Conservation (phyloP, 2,113 vertebrate species). For the Axis porcinus region DNA sequence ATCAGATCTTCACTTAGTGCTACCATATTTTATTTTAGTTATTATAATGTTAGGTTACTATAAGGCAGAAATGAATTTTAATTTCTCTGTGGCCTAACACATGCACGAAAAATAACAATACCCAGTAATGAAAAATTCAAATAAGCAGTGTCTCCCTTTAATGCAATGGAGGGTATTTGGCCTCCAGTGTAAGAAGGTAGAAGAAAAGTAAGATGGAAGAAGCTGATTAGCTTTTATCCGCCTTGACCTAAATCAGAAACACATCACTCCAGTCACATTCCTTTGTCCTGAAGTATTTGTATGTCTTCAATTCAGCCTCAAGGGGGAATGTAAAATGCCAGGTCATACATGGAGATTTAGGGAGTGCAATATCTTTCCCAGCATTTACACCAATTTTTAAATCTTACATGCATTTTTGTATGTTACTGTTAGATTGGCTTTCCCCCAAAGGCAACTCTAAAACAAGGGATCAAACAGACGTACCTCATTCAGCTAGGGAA, state of each 20-base stretch:
- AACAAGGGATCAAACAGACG: not conserved
- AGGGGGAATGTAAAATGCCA: not conserved
- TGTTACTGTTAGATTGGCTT: not conserved
- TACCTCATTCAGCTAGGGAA: not conserved
- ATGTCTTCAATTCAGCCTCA: not conserved
- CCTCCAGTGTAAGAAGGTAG: too few relatives aligned
- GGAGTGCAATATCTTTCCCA: not conserved
- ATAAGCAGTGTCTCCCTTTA: not conserved
- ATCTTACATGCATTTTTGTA: not conserved
- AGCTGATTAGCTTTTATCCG: not conserved
- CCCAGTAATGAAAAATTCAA: not conserved
- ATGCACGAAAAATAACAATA: not conserved
- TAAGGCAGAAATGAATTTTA: not conserved
- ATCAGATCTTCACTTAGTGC: not conserved
- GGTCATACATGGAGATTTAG: not conserved
- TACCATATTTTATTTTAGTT: not conserved
- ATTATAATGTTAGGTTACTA: not conserved
- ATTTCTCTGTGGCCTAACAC: not conserved
- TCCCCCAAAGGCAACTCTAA: not conserved
- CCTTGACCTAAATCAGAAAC: not conserved
- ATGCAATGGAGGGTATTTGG: not conserved
- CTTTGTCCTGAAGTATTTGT: not conserved
- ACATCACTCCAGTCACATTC: not conserved
- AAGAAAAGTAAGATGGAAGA: not conserved
- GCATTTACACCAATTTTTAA: not conserved